These are phyloP conservation scores for Ellobium chinense DNA, from an alignment of 2,888 invertebrate species.

Conservation along the genomic window DNA sequence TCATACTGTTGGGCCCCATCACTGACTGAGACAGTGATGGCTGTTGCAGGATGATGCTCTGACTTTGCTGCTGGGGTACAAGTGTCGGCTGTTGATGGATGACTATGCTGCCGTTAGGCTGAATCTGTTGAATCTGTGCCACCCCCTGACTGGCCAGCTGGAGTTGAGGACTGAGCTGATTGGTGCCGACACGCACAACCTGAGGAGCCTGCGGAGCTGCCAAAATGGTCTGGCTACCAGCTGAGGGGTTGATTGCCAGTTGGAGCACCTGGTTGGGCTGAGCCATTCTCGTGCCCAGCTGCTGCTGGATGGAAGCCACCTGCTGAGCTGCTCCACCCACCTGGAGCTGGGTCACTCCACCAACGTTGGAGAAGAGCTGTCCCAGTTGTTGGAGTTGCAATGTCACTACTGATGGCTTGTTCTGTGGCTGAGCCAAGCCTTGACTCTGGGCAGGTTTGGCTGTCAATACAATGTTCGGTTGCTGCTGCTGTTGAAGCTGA, in stretches of 20 bases:
- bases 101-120: slow-evolving; percentile 19
- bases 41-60: slow-evolving; percentile 12
- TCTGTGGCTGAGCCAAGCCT: slow-evolving; percentile 4
- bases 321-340: slow-evolving; percentile 6
- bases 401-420: slow-evolving; percentile 17
- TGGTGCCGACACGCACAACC: neutral
- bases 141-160: slow-evolving; percentile 18
- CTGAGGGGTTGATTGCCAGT: neutral
- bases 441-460: slow-evolving; percentile 17
- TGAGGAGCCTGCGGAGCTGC: slow-evolving; percentile 32
- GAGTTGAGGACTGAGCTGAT: slow-evolving; percentile 27
- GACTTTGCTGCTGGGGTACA: slow-evolving; percentile 5
- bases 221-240: neutral
- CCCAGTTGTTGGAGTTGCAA: slow-evolving; percentile 36
- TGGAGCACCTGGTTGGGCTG: slow-evolving; percentile 16
- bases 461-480: slow-evolving; percentile 12
- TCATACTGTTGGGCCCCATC: neutral
- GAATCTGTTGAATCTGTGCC: slow-evolving; percentile 23
- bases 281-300: slow-evolving; percentile 5
- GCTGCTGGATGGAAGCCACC: slow-evolving; percentile 32
- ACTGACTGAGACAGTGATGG: neutral
- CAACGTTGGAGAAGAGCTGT: slow-evolving; percentile 24
- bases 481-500: slow-evolving; percentile 1
- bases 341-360: slow-evolving; percentile 27
- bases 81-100: slow-evolving; percentile 1